A percentile compares a stretch with the other conserved stretches of the same genome.
Conservation (phyloP, 2,888 invertebrate genomes). For the Pseudoips prasinana region DNA sequence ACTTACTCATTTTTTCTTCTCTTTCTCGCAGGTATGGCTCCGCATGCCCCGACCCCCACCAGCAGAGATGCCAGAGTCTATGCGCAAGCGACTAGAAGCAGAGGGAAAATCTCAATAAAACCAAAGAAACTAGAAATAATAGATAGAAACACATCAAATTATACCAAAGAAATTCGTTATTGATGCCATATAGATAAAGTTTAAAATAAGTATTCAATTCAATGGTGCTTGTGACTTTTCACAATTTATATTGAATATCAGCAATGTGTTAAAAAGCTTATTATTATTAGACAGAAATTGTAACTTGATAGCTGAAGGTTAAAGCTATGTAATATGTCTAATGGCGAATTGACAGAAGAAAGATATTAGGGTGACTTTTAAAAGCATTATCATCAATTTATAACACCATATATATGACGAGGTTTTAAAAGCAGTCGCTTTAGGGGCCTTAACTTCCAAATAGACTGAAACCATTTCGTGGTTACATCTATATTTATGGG, state of each 20-base stretch:
- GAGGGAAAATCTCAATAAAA: constrained; percentile 58
- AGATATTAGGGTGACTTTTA: no score
- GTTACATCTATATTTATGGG: no score
- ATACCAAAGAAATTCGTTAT: not conserved
- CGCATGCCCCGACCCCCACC: constrained; percentile 97
- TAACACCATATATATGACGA: no score
- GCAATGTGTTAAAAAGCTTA: not conserved
- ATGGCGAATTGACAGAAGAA: no score
- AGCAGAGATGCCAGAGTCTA: constrained; percentile 96
- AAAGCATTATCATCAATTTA: no score
- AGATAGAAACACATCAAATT: not conserved
- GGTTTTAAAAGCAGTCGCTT: no score
- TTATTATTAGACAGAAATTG: not conserved
- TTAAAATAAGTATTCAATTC: not conserved
- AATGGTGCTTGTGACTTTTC: not conserved
- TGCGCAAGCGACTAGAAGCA: constrained; percentile 86
- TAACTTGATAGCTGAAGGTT: no score
- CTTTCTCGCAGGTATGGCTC: constrained; percentile 78
- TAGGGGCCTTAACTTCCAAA: no score
- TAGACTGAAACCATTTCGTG: no score
- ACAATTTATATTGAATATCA: not conserved
- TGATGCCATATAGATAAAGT: not conserved
- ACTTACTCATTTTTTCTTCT: not conserved
- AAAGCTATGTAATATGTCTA: no score
- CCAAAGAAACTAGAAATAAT: constrained; percentile 47